A percentile compares a stretch with the other conserved stretches of the same genome.
Evolutionary conservation across 2,113 vertebrate genomes (phyloP).

Genomic region (Chionodraco myersi): DNA sequence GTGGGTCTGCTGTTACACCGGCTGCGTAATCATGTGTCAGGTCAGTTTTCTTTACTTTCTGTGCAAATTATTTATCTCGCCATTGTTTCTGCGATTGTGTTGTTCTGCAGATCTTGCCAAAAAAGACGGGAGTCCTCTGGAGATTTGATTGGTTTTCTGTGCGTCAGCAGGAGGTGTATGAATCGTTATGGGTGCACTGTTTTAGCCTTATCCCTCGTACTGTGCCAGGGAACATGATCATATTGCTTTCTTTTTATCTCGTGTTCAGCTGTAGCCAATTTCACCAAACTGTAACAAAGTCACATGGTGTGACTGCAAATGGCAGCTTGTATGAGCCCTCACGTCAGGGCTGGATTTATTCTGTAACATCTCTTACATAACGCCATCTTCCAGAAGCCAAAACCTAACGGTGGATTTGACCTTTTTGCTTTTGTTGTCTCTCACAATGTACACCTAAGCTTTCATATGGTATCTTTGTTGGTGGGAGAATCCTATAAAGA

Average conservation of each 20-base stretch:
- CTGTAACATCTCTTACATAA: conserved; percentile 40
- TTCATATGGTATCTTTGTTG: conserved; percentile 27
- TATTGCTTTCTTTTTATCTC: conserved; percentile 11
- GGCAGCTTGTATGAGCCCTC: conserved; percentile 74
- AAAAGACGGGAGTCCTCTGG: conserved; percentile 43
- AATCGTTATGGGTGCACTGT: conserved; percentile 30
- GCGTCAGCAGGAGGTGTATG: conserved; percentile 24
- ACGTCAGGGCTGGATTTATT: conserved; percentile 42
- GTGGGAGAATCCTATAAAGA: conserved; percentile 34
- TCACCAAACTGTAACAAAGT: conserved; percentile 62
- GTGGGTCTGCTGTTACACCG: background rate
- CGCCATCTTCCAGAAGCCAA: conserved; percentile 55
- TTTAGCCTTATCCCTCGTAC: conserved; percentile 65
- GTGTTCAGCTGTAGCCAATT: conserved; percentile 49
- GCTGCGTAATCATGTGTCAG: conserved; percentile 16
- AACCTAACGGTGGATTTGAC: conserved; percentile 30
- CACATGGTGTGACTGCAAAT: conserved; percentile 59
- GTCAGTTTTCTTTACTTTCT: conserved; percentile 27
- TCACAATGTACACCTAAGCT: conserved; percentile 35
- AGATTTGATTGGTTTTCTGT: conserved; percentile 14
- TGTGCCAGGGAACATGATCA: conserved; percentile 50
- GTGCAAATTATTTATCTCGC: conserved; percentile 16
- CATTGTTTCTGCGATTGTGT: conserved; percentile 18
- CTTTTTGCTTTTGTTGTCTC: conserved; percentile 6
- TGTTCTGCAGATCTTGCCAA: conserved; percentile 59